These are phyloP conservation scores for Ardeotis arabs DNA, from an alignment of 2,113 vertebrate species.

Conservation along the genomic window DNA sequence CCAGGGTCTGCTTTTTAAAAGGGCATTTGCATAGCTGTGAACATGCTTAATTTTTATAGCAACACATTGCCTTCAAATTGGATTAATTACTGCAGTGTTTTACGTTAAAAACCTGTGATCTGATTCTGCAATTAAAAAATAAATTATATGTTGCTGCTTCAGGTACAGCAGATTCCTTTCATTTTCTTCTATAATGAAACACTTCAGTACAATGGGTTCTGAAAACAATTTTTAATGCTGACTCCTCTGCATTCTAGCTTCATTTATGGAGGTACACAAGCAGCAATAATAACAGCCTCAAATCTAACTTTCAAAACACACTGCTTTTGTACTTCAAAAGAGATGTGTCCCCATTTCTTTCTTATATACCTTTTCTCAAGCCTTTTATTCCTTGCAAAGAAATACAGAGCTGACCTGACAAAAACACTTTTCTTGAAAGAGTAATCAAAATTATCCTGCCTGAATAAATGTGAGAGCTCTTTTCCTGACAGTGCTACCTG, in stretches of 20 bases:
- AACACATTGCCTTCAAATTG: conserved; percentile 55
- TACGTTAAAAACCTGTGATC: conserved; percentile 52
- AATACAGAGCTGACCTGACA: conserved; percentile 38
- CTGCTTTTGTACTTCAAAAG: conserved; percentile 77
- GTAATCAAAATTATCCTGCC: conserved; percentile 30
- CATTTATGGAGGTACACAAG: conserved; percentile 71
- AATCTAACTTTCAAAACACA: conserved; percentile 51
- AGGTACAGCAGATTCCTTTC: conserved; percentile 54
- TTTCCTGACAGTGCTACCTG: not conserved
- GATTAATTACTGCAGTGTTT: conserved; percentile 67
- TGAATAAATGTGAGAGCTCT: not conserved
- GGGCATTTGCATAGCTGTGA: conserved; percentile 54
- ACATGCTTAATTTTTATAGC: conserved; percentile 66
- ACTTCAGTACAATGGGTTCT: not conserved
- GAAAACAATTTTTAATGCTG: conserved; percentile 68
- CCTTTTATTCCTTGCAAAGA: conserved; percentile 65
- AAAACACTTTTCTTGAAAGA: not conserved
- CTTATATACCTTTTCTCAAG: conserved; percentile 66
- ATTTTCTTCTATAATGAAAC: conserved; percentile 58
- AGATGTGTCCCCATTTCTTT: conserved; percentile 39
- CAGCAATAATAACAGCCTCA: conserved; percentile 70
- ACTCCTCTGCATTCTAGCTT: conserved; percentile 73
- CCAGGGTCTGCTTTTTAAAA: conserved; percentile 54
- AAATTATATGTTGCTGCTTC: conserved; percentile 34
- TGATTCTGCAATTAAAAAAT: conserved; percentile 36